Conservation (phyloP, 2,888 invertebrate genomes). For the Entomobrya proxima region DNA sequence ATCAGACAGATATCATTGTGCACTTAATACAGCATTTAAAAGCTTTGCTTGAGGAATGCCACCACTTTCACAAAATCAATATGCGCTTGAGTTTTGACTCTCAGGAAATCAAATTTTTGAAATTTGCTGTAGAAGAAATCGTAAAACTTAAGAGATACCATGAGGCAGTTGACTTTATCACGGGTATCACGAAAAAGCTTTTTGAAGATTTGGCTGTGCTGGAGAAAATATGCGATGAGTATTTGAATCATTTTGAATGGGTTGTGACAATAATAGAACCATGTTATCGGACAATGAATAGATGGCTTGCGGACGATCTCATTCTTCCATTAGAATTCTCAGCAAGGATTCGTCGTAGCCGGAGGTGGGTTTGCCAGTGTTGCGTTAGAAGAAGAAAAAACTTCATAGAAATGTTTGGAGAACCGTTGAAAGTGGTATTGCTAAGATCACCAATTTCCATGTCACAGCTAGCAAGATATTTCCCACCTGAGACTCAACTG, state of each 20-base stretch:
- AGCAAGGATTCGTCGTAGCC: not conserved
- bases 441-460: constrained; percentile 63
- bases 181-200: constrained; percentile 50
- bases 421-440: constrained; percentile 50
- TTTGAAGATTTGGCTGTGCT: constrained; percentile 59
- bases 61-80: constrained; percentile 48
- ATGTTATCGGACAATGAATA: constrained; percentile 44
- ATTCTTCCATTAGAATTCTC: constrained; percentile 45
- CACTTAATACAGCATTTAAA: constrained; percentile 63
- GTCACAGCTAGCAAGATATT: constrained; percentile 27
- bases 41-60: constrained; percentile 57
- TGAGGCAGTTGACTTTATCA: constrained; percentile 46
- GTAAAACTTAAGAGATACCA: constrained; percentile 32
- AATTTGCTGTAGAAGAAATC: constrained; percentile 57
- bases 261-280: constrained; percentile 54
- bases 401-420: constrained; percentile 58
- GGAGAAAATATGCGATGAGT: constrained; percentile 44
- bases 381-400: constrained; percentile 7
- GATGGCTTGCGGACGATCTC: constrained; percentile 41
- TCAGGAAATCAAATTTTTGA: constrained; percentile 64
- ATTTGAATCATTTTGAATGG: constrained; percentile 45
- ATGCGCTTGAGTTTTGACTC: constrained; percentile 62
- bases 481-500: not conserved
- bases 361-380: not conserved
- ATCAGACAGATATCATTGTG: constrained; percentile 58